These are phyloP conservation scores for Nemotelus pantherinus DNA, from an alignment of 2,888 invertebrate genomes.

Conservation along the genomic window DNA sequence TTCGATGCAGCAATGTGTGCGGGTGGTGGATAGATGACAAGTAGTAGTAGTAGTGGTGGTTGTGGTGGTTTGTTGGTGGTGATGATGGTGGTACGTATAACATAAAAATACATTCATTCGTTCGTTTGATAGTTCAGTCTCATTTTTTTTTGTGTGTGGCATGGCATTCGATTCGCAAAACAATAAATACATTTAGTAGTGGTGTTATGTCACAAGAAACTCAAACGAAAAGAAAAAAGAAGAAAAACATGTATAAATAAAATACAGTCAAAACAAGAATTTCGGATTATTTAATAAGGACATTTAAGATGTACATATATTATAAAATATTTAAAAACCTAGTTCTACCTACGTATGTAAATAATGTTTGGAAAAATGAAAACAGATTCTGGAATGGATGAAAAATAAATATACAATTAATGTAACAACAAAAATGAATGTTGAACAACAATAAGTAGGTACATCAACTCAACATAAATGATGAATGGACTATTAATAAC, in stretches of 20 bases:
- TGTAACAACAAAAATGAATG: no score
- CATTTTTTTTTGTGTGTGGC: not conserved
- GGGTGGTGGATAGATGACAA: conserved; percentile 5
- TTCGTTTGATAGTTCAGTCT: not conserved
- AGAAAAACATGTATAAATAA: not conserved
- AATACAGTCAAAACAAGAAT: not conserved
- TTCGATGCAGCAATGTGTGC: conserved; percentile 9
- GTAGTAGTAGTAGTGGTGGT: not conserved
- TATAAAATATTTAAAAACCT: no score
- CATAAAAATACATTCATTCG: conserved; percentile 16
- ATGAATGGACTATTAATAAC: no score
- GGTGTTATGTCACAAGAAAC: conserved; percentile 40
- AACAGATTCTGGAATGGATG: no score
- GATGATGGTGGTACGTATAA: not conserved
- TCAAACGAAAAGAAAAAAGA: conserved; percentile 25
- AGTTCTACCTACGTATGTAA: no score
- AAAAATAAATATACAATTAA: no score
- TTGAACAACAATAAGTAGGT: no score
- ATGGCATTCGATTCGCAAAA: not conserved
- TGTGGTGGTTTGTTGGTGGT: not conserved
- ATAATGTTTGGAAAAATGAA: no score
- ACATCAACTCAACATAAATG: no score
- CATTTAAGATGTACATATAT: no score
- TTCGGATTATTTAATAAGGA: no score
- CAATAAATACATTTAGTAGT: conserved; percentile 25